A percentile compares a stretch with the other conserved stretches of the same genome.
Evolutionary conservation across 2,113 vertebrate species (phyloP).

Genomic region (Gulo gulo): DNA sequence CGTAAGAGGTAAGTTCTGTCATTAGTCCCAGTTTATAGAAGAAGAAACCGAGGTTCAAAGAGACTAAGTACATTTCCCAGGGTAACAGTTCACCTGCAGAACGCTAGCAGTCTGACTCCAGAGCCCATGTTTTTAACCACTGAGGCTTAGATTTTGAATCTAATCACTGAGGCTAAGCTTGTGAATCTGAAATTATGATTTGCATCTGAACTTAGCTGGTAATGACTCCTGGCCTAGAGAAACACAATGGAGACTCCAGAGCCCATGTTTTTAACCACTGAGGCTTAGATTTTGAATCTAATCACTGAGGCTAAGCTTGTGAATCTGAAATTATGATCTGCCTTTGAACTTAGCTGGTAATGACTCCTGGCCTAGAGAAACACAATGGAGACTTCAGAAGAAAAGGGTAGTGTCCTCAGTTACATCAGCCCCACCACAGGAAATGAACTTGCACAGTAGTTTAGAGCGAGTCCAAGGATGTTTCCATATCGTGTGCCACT

Average conservation of each 20-base stretch:
- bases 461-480: background rate
- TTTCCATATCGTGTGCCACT: background rate
- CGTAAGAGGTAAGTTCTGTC: slow-evolving; percentile 36
- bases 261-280: background rate
- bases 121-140: background rate
- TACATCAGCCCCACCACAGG: background rate
- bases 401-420: background rate
- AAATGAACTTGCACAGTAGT: background rate
- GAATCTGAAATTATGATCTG: background rate
- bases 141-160: background rate
- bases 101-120: background rate
- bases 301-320: background rate
- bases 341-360: background rate
- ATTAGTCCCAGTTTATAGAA: slow-evolving; percentile 2
- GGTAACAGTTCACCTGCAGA: background rate
- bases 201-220: background rate
- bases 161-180: background rate
- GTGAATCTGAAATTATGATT: background rate
- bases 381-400: background rate
- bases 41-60: background rate
- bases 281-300: background rate
- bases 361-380: slow-evolving; percentile 15
- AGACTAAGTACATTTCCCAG: background rate
- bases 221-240: background rate
- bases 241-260: background rate